Conservation (phyloP, 2,113 vertebrate species). For the Diglossa brunneiventris region DNA sequence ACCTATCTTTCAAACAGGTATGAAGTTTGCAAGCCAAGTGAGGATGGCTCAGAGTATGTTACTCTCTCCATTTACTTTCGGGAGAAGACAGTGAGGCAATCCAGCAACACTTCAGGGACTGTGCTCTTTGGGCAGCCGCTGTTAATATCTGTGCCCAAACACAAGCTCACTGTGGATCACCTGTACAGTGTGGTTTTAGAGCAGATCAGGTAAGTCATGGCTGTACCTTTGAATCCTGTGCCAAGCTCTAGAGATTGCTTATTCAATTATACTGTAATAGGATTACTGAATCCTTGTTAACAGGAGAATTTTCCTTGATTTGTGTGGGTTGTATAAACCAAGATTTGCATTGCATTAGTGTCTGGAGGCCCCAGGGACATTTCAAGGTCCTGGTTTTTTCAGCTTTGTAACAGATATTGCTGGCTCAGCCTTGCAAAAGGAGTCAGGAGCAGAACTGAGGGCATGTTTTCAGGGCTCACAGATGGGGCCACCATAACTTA, state of each 20-base stretch:
- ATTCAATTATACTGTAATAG: neutral
- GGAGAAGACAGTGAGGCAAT: slow-evolving; percentile 84
- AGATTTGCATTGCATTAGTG: neutral
- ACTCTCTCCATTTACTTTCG: slow-evolving; percentile 92
- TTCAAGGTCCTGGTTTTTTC: neutral
- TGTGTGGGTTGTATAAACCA: neutral
- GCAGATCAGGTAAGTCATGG: slow-evolving; percentile 84
- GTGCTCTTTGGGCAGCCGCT: slow-evolving; percentile 92
- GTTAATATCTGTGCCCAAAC: slow-evolving; percentile 85
- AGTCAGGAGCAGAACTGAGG: neutral
- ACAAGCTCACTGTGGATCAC: slow-evolving; percentile 84
- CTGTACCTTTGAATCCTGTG: neutral
- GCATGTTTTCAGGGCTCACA: neutral
- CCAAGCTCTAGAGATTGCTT: neutral
- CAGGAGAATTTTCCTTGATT: neutral
- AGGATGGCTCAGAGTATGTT: slow-evolving; percentile 68
- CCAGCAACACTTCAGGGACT: slow-evolving; percentile 79
- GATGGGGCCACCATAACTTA: neutral
- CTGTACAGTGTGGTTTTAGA: slow-evolving; percentile 86
- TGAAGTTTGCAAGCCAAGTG: slow-evolving; percentile 74
- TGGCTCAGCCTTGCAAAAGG: neutral
- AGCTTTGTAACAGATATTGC: neutral
- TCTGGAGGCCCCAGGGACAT: neutral
- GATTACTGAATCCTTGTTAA: neutral
- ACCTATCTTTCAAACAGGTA: slow-evolving; percentile 77